Evolutionary conservation across 2,797 vertebrate species (phyloP).

Genomic region (Synaphobranchus kaupii): DNA sequence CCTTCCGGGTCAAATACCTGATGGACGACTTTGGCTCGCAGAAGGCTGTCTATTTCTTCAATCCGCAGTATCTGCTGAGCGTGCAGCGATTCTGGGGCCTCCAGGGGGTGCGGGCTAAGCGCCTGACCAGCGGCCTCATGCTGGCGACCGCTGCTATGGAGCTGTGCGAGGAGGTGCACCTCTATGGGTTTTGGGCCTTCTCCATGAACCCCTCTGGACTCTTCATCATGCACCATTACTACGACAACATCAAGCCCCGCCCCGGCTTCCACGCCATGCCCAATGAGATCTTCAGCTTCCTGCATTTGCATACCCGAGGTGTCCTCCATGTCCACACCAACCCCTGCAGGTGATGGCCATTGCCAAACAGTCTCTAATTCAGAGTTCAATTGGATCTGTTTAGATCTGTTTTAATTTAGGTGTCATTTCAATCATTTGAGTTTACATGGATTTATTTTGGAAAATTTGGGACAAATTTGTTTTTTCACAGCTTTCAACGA

Average conservation of each 20-base stretch:
- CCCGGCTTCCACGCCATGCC: conserved; percentile 98
- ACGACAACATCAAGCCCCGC: conserved; percentile 96
- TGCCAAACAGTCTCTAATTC: background rate
- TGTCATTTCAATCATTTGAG: background rate
- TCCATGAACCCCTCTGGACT: conserved; percentile 94
- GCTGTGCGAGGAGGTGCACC: conserved; percentile 94
- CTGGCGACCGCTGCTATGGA: conserved; percentile 92
- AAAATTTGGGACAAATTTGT: conserved; percentile 14
- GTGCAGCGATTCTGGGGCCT: conserved; percentile 94
- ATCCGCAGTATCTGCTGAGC: conserved; percentile 93
- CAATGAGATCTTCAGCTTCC: conserved; percentile 94
- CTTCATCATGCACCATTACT: conserved; percentile 97
- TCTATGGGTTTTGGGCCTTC: conserved; percentile 98
- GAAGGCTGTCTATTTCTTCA: conserved; percentile 91
- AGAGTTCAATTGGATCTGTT: background rate
- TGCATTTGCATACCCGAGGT: conserved; percentile 95
- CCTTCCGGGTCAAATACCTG: conserved; percentile 95
- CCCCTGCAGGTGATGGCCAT: conserved; percentile 77
- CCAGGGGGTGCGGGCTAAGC: conserved; percentile 90
- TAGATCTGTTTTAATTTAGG: background rate
- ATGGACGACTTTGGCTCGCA: conserved; percentile 92
- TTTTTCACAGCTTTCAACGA: conserved; percentile 29
- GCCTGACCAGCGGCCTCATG: conserved; percentile 94
- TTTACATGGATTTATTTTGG: background rate
- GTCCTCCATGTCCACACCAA: conserved; percentile 91